Base-by-base conservation (phyloP, 2,888 invertebrate species). In the Stenodera caucasica region DNA sequence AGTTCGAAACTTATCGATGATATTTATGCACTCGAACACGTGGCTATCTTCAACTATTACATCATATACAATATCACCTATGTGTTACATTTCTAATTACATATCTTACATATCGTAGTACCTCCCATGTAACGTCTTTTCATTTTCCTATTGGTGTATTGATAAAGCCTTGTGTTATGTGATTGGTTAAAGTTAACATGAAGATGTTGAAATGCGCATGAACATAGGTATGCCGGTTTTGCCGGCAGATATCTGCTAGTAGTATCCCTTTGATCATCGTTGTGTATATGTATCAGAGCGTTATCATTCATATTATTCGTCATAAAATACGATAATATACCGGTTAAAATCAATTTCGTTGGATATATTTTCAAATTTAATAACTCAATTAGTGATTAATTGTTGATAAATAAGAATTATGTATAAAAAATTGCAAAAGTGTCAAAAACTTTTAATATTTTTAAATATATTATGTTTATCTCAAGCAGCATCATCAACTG, bases 121-220 rank as follows among this genome's bases (percentile, higher is more conserved):
- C 79, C 79, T 77, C 79, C 79, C 80, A 80, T 79, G 77, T 76
- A 76, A 77, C 78, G 78, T 79, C 79, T 79, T 80, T 79, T 78
- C 75, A 76, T 76, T 76, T 76, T 77, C 77, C 78, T 71, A 80
- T 80, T 80, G 80, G 80, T 78, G 78, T 78, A 75, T 77, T 71
- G 76, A 74, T 70, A 75, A 72, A 72, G 72, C 75, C 72, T 75
- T 78, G 76, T 68, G 76, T 73, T 75, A 67, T 73, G 71, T 74
- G 73, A 80, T 80, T 80, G 80, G 80, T 72, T 72, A 71, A 66
- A 69, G 66, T 69, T 69, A 68, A 66, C 70, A 70, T 69, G 69
- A 72, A 66, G 71, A 67, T 64, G 67, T 66, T 66, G 70, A 70
- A 76, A 64, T 69, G 78, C 80, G 79, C 79, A 78, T 78, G 79